A percentile compares a stretch with the other conserved stretches of the same genome.
Conservation (phyloP, 2,888 invertebrate genomes). For the Oegoconia quadripuncta region DNA sequence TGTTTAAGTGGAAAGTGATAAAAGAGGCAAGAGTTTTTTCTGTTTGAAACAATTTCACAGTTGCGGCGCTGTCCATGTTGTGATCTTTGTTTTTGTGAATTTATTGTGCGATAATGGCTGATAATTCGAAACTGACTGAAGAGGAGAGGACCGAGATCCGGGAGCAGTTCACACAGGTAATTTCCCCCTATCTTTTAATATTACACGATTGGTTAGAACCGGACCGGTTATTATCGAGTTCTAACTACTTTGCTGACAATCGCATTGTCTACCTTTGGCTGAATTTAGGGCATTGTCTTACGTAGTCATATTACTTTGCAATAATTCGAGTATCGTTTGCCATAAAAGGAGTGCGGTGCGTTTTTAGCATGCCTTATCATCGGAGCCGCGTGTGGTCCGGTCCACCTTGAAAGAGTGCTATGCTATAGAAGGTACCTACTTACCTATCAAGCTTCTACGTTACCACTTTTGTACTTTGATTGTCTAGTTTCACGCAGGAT, state of each 20-base stretch:
- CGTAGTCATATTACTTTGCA: slow-evolving; percentile 13
- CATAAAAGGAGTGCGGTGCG: slow-evolving; percentile 8
- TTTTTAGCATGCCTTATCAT: slow-evolving; percentile 10
- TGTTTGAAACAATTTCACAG: slow-evolving; percentile 21
- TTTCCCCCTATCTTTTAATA: slow-evolving; percentile 34
- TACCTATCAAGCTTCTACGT: background rate
- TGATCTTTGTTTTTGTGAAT: slow-evolving; percentile 63
- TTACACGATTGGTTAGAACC: background rate
- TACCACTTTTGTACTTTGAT: too few relatives aligned
- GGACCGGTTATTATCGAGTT: slow-evolving; percentile 1
- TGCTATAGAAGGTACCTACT: slow-evolving; percentile 2
- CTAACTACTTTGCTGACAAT: slow-evolving; percentile 1
- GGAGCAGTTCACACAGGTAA: slow-evolving; percentile 87
- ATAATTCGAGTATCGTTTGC: slow-evolving; percentile 17
- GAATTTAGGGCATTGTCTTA: slow-evolving; percentile 6
- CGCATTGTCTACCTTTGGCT: slow-evolving; percentile 2
- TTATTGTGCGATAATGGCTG: slow-evolving; percentile 66
- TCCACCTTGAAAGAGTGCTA: slow-evolving; percentile 12
- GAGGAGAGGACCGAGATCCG: slow-evolving; percentile 87
- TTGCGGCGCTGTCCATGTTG: slow-evolving; percentile 47
- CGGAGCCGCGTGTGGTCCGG: slow-evolving; percentile 20
- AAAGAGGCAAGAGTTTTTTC: slow-evolving; percentile 20
- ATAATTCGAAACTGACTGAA: slow-evolving; percentile 79
- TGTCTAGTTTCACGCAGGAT: too few relatives aligned
- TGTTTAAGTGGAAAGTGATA: slow-evolving; percentile 50